Base-by-base conservation (phyloP, 1,140 invertebrate species). In the Helicorthomorpha holstii region DNA sequence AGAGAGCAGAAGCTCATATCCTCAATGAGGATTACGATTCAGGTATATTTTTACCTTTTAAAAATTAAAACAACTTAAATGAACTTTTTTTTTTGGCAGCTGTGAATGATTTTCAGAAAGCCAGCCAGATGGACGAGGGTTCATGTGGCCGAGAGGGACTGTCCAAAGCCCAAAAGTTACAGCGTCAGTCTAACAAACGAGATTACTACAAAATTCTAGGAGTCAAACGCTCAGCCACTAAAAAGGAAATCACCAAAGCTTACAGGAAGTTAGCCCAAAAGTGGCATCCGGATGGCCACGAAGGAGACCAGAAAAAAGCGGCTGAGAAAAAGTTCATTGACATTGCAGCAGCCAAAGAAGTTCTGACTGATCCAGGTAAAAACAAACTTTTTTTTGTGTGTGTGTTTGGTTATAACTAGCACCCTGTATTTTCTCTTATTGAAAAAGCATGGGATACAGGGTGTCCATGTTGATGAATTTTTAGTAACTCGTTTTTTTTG, bases 321-420 rank as follows among this genome's bases (percentile, higher is more conserved):
- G 95, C 96, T 0, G 86, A 99, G 66, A 95, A 95, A 65, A 96
- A 86, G 69, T 99, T 99, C 63, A 97, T 98, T 55, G 94, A 98
- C 66, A 92, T 99, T 61, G 95, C 95, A 14, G 88, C 93, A 42
- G 96, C 96, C 21, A 99, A 99, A 72, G 96, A 98, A 74, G 95
- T 93, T 27, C 68, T 84, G 16, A 78, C 79, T 48, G 79, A 84
- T 71, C 73, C 76, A 56, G 80, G 76, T 78, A 60, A 58, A 50
- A 41, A 3, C 44, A 25, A 46, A 25, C 4, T 22, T 12, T 19
- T 19, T 41, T 41, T 41, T 41, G 12, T 41, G 19, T 41, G n/a
- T n/a, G n/a, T n/a, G n/a, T n/a, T n/a, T n/a, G n/a, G n/a, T n/a
- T n/a, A n/a, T n/a, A n/a, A n/a, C n/a, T n/a, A n/a, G 2, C 14